Evolutionary conservation across 2,797 vertebrate species (phyloP).

Genomic region (Falco columbarius): DNA sequence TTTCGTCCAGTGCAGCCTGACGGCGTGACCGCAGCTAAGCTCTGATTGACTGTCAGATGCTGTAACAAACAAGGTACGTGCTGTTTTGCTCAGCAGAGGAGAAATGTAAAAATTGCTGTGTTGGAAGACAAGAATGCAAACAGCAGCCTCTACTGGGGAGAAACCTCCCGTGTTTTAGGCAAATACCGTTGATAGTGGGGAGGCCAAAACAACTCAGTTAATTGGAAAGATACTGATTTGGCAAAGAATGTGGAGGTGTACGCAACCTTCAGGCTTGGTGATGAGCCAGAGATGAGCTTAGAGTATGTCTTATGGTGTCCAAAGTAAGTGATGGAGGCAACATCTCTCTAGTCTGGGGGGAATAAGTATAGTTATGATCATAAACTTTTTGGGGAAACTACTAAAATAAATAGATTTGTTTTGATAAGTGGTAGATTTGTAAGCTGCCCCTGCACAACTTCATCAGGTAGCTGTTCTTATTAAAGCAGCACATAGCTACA

Average conservation of each 20-base stretch:
- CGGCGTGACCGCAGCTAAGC: accelerated
- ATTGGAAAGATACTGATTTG: neutral
- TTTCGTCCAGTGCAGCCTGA: accelerated
- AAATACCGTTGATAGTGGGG: neutral
- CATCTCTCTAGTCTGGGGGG: neutral
- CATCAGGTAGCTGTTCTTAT: neutral
- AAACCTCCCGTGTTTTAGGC: neutral
- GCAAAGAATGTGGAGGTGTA: neutral
- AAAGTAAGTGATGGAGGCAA: neutral
- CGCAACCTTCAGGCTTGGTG: neutral
- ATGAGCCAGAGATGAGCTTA: neutral
- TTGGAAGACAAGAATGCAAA: neutral
- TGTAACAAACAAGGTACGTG: neutral
- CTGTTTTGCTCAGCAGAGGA: neutral
- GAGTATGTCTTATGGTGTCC: neutral
- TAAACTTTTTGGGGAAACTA: neutral
- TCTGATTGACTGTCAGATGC: neutral
- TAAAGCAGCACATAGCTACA: neutral
- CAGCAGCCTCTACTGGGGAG: slow-evolving; percentile 56
- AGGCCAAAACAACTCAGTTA: neutral
- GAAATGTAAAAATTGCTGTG: neutral
- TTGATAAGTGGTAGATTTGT: neutral
- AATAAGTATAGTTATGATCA: neutral
- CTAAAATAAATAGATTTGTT: neutral
- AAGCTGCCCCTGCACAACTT: neutral